These are phyloP conservation scores for Priocnemis perturbator DNA, from an alignment of 2,888 invertebrate genomes.

Conservation along the genomic window DNA sequence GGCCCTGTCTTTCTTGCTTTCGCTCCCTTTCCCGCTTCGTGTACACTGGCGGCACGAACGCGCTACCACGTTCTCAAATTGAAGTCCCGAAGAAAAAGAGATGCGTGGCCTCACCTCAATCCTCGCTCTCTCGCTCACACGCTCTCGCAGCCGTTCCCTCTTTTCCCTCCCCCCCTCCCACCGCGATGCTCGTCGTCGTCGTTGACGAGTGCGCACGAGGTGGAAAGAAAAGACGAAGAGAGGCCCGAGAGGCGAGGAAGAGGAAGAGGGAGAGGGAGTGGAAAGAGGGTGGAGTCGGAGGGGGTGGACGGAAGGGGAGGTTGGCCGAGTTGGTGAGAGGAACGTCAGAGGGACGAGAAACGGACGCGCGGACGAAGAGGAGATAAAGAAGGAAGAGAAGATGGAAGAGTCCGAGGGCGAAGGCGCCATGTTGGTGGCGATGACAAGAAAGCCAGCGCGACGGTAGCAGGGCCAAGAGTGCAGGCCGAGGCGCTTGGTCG, in stretches of 20 bases:
- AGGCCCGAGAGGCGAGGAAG: conserved; percentile 27
- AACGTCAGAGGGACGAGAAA: conserved; percentile 17
- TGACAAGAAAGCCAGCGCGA: conserved; percentile 63
- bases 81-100: conserved; percentile 61
- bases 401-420: conserved; percentile 51
- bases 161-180: conserved; percentile 16
- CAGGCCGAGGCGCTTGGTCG: conserved; percentile 55
- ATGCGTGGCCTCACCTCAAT: conserved; percentile 55
- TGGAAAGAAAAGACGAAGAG: background rate
- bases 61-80: conserved; percentile 62
- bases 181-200: background rate
- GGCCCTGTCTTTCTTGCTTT: conserved; percentile 30
- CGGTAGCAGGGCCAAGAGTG: conserved; percentile 59
- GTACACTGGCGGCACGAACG: conserved; percentile 53
- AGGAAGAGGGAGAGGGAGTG: conserved; percentile 20
- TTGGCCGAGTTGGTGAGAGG: conserved; percentile 24
- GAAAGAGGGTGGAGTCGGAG: conserved; percentile 24
- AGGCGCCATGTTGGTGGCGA: conserved; percentile 65
- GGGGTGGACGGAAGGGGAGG: conserved; percentile 25
- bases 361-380: conserved; percentile 21
- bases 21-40: conserved; percentile 25
- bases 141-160: conserved; percentile 11
- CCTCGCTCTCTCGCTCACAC: conserved; percentile 9
- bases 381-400: conserved; percentile 48
- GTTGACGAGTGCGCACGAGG: conserved; percentile 12